These are phyloP conservation scores for Crotalus viridis DNA, from an alignment of 2,113 vertebrate species.

Conservation along the genomic window DNA sequence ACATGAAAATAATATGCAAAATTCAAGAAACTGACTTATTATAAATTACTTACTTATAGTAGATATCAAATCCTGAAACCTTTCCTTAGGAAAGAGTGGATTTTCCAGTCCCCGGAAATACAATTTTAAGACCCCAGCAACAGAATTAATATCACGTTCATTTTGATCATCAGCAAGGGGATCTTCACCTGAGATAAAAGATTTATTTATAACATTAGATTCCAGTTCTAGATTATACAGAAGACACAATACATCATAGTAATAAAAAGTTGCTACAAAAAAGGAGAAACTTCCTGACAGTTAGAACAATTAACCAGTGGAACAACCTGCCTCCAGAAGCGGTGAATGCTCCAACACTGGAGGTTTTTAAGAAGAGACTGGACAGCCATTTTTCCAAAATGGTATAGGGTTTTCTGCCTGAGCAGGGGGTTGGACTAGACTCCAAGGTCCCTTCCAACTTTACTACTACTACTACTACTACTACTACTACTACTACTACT, in stretches of 20 bases:
- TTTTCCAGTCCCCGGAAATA: conserved; percentile 98
- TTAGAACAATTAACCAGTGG: no score
- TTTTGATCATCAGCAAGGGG: conserved; percentile 92
- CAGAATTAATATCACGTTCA: conserved; percentile 95
- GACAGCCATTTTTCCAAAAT: no score
- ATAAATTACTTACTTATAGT: conserved; percentile 86
- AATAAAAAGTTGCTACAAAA: not conserved
- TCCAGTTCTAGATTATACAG: not conserved
- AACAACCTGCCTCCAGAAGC: no score
- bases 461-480: no score
- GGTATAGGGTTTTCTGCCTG: no score
- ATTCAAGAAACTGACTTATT: not conserved
- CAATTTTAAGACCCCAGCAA: conserved; percentile 95
- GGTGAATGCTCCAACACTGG: no score
- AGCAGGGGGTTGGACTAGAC: no score
- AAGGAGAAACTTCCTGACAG: no score
- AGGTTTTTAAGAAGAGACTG: no score
- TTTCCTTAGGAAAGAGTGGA: conserved; percentile 95
- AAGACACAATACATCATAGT: rapidly evolving
- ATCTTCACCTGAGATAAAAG: conserved; percentile 84
- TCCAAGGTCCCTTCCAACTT: no score
- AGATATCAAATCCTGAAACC: conserved; percentile 94
- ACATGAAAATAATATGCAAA: not conserved
- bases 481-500: no score
- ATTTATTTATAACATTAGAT: not conserved